Evolutionary conservation across 1,140 invertebrate species (phyloP).

Genomic region (Phortica variegata): DNA sequence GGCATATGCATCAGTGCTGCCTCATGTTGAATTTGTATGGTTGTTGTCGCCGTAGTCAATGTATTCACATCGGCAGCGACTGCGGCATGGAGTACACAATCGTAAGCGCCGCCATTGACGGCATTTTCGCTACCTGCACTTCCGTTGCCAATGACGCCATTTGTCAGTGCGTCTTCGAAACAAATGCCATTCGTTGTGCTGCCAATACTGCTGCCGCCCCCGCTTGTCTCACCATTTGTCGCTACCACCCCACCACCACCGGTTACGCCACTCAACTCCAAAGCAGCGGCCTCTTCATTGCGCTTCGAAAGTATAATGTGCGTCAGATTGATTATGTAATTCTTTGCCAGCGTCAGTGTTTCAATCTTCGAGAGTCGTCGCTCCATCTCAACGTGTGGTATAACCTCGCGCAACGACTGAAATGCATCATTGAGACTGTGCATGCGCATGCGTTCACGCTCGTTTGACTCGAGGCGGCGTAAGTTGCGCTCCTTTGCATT

Average conservation of each 20-base stretch:
- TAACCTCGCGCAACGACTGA: constrained; percentile 79
- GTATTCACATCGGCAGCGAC: constrained; percentile 28
- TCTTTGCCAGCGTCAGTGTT: constrained; percentile 83
- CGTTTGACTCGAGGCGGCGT: constrained; percentile 81
- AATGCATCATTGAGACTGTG: constrained; percentile 87
- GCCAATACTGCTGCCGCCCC: neutral
- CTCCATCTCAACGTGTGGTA: constrained; percentile 84
- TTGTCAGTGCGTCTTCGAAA: constrained; percentile 35
- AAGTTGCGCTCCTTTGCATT: constrained; percentile 79
- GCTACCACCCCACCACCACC: constrained; percentile 28
- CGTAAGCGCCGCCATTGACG: constrained; percentile 25
- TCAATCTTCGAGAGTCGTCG: constrained; percentile 84
- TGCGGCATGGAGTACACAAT: constrained; percentile 41
- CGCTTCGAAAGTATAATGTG: constrained; percentile 71
- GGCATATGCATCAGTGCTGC: constrained; percentile 25
- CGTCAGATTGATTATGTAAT: constrained; percentile 87
- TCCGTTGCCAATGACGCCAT: no score
- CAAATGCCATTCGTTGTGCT: constrained; percentile 20
- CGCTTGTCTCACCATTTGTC: neutral
- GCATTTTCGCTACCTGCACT: no score
- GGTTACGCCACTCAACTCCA: constrained; percentile 44
- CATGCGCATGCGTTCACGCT: constrained; percentile 85
- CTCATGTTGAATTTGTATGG: constrained; percentile 35
- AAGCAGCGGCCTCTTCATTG: constrained; percentile 53
- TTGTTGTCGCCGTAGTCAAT: constrained; percentile 22